phyloP scores from a whole-genome alignment of 2,888 invertebrate genomes.

The Dynastes tityus region DNA sequence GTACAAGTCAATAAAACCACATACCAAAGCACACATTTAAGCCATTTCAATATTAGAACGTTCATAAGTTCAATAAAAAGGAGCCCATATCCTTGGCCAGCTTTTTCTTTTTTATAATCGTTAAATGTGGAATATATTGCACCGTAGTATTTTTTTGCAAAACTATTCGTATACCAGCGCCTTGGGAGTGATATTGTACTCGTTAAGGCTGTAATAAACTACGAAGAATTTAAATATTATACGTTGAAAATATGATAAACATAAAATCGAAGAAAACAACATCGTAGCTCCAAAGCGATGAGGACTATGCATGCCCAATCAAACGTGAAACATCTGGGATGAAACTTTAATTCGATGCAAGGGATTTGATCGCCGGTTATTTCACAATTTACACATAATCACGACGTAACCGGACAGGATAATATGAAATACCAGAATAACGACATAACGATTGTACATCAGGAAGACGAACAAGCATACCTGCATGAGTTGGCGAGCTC shows the following conservation, averaged over 20 bases:
- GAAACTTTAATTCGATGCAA: conserved; percentile 15
- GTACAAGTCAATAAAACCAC: too few relatives aligned
- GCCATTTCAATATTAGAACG: neutral
- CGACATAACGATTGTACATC: neutral
- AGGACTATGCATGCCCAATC: neutral
- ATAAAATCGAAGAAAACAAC: neutral
- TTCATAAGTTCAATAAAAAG: neutral
- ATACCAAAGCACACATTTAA: neutral
- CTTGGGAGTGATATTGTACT: neutral
- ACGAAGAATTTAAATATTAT: conserved; percentile 8
- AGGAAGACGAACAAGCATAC: neutral
- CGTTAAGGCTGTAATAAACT: neutral
- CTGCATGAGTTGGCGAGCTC: neutral
- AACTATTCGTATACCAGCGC: neutral
- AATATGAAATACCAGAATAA: conserved; percentile 41
- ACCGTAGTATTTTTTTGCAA: neutral
- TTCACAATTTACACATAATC: conserved; percentile 50
- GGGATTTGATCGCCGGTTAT: conserved; percentile 37
- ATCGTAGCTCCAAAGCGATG: neutral
- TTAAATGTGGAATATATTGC: neutral
- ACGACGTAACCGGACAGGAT: conserved; percentile 35
- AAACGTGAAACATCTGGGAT: conserved; percentile 20
- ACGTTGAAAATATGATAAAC: conserved; percentile 32
- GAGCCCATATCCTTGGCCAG: too few relatives aligned
- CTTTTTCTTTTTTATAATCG: neutral